phyloP scores from a whole-genome alignment of 2,797 vertebrate species.

The Spinibarbus caldwelli region DNA sequence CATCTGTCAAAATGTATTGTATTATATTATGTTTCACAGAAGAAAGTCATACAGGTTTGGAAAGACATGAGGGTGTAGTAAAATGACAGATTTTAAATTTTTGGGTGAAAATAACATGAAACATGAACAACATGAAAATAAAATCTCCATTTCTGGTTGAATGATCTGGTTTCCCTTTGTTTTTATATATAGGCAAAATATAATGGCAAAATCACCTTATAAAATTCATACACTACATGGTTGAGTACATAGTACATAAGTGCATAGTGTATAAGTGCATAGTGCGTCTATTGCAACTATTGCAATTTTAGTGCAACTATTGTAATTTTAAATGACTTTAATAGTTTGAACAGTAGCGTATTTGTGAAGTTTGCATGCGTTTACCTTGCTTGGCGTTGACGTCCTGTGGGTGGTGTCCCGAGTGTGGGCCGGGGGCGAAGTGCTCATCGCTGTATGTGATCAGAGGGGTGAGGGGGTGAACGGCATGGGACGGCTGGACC shows the following conservation, averaged over 20 bases:
- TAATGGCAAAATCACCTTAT: too few species aligned
- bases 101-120: background rate
- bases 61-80: too few species aligned
- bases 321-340: background rate
- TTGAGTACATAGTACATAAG: too few species aligned
- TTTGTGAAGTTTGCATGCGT: background rate
- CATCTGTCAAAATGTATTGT: background rate
- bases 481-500: slow-evolving; percentile 97
- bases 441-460: slow-evolving; percentile 99
- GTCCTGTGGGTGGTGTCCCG: slow-evolving; percentile 94
- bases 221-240: too few species aligned
- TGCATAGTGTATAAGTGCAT: too few species aligned
- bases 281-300: too few species aligned
- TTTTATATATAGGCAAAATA: too few species aligned
- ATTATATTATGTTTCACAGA: background rate
- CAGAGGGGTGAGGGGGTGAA: slow-evolving; percentile 97
- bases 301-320: too few species aligned
- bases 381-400: slow-evolving; percentile 93
- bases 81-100: background rate
- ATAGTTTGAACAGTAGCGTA: background rate
- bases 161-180: too few species aligned
- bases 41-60: background rate
- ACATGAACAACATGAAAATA: background rate
- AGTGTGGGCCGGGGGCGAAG: slow-evolving; percentile 95
- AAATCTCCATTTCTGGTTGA: too few species aligned